Evolutionary conservation across 1,140 invertebrate genomes (phyloP).

Genomic region (Eriocheir sinensis): DNA sequence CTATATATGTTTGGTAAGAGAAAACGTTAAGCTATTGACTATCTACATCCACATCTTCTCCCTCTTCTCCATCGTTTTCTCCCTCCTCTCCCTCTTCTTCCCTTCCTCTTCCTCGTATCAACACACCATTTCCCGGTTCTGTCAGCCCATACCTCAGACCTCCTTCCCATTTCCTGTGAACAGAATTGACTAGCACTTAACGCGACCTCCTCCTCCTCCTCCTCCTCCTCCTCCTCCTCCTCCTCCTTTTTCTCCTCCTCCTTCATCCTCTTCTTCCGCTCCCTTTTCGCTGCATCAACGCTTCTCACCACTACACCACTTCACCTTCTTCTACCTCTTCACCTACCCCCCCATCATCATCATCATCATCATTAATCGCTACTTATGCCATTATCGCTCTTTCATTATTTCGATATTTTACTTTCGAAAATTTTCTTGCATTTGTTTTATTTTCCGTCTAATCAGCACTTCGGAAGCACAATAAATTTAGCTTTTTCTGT

Average conservation of each 20-base stretch:
- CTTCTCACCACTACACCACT: neutral
- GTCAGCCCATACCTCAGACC: no score
- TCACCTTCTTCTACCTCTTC: neutral
- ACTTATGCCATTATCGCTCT: no score
- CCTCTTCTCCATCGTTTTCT: neutral
- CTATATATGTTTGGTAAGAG: neutral
- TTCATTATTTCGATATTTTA: no score
- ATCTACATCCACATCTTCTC: neutral
- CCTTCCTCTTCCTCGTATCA: no score
- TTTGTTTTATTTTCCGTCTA: neutral
- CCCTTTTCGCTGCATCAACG: neutral
- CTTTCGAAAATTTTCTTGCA: no score
- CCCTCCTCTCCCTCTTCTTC: no score
- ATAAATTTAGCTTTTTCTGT: neutral
- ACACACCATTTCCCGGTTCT: no score
- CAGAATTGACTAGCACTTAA: neutral
- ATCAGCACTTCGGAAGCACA: neutral
- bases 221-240: neutral
- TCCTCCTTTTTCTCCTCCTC: neutral
- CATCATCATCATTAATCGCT: no score
- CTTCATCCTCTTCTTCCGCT: no score
- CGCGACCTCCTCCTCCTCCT: no score
- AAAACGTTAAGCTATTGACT: no score
- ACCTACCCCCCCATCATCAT: neutral
- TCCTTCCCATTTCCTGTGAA: neutral